Evolutionary conservation across 1,140 invertebrate species (phyloP), one percentile per base, ranked within the genome.

Genomic region (Lordiphosa stackelbergi): DNA sequence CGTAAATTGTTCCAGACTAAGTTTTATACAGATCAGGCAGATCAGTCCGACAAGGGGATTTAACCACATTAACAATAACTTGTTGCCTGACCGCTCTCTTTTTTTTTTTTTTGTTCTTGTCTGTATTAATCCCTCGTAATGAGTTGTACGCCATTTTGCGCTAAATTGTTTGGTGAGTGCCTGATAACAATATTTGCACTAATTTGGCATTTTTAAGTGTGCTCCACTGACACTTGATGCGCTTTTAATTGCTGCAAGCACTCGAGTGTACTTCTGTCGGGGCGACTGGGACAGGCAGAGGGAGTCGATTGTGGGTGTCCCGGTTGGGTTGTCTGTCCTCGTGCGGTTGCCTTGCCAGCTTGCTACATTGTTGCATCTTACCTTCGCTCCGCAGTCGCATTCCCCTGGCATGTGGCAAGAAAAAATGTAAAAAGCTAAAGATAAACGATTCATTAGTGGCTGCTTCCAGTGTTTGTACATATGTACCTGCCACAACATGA

Each of bases 141-240:
- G 85, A 86, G 84, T 86, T 86, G 85, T 86, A 85, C 85, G 85
- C 84, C 85, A 86, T 86, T 86, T 86, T 86, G 72, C 69, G 79
- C 74, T 77, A 81, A 86, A 86, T 86, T 86, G 85, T 86, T 84
- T 86, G 83, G 77, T 65, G 83, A 86, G 85, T 86, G 85, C 79
- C 83, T 86, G 85, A 86, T 86, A 86, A 86, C 85, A 86, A 86
- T 86, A 77, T 86, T 86, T 86, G 85, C 81, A 86, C 85, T 86
- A 86, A 86, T 86, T 86, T 86, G 85, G 85, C 79, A 85, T 85
- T 86, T 86, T 86, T 85, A 85, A 85, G 81, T 83, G 84, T 85
- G 69, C 85, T 86, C 66, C 69, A 86, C 84, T 77, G 84, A 86
- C 85, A 86, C 85, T 86, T 86, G 85, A 86, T 86, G 85, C 84